Percentiles rank a stretch among this genome's conserved stretches.
Evolutionary conservation across 2,888 invertebrate species (phyloP).

Genomic region (Ommatoiulus sabulosus): DNA sequence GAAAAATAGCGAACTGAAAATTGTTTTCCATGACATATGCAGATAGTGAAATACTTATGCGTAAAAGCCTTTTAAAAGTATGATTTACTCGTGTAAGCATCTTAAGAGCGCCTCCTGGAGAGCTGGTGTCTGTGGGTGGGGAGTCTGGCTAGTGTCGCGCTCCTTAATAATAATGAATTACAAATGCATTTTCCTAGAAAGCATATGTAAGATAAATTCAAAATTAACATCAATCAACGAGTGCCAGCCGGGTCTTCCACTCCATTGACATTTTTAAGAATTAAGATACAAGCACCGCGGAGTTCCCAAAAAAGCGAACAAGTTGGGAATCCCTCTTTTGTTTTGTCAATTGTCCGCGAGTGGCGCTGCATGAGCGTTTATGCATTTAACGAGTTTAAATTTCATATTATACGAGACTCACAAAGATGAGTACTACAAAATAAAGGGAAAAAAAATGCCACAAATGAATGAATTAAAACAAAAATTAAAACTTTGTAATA

Average conservation of each 20-base stretch:
- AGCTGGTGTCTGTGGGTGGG: conserved; percentile 13
- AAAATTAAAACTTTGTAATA: too few relatives aligned
- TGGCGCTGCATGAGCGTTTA: too few relatives aligned
- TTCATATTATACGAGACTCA: too few relatives aligned
- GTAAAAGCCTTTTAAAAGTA: conserved; percentile 39
- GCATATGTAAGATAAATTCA: conserved; percentile 40
- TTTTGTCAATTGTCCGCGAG: too few relatives aligned
- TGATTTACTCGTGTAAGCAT: conserved; percentile 32
- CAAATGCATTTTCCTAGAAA: conserved; percentile 44
- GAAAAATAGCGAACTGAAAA: conserved; percentile 3
- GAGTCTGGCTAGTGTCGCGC: conserved; percentile 39
- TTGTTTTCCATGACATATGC: conserved; percentile 30
- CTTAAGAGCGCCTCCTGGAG: conserved; percentile 45
- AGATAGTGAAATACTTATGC: conserved; percentile 32
- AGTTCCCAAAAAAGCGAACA: too few relatives aligned
- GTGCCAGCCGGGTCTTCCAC: background rate
- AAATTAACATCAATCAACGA: conserved; percentile 39
- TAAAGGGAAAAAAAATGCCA: too few relatives aligned
- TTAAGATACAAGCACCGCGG: background rate
- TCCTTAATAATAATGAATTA: conserved; percentile 35
- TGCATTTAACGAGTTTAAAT: too few relatives aligned
- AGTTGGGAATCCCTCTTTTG: too few relatives aligned
- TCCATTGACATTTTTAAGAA: background rate
- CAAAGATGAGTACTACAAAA: too few relatives aligned
- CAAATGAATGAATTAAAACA: too few relatives aligned